Conservation (phyloP, 2,888 invertebrate species). For the Drosophila nr. fundita region DNA sequence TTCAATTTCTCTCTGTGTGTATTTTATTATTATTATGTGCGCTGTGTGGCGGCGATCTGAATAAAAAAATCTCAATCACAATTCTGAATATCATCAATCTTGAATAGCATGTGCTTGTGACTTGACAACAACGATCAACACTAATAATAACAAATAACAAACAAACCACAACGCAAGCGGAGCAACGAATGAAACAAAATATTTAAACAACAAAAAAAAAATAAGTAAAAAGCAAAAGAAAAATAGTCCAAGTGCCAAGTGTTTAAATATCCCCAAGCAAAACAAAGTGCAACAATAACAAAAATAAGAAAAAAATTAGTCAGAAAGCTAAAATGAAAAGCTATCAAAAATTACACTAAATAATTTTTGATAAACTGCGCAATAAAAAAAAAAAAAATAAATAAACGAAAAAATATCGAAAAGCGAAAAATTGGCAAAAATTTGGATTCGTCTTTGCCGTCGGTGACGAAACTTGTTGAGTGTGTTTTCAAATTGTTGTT, state of each 20-base stretch:
- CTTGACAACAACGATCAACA: slow-evolving; percentile 26
- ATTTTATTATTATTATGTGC: slow-evolving; percentile 45
- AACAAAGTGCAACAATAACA: slow-evolving; percentile 36
- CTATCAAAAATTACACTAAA: slow-evolving; percentile 4
- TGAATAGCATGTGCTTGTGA: slow-evolving; percentile 26
- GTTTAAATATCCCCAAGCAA: slow-evolving; percentile 18
- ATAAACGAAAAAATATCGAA: slow-evolving; percentile 3
- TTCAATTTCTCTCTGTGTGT: slow-evolving; percentile 45
- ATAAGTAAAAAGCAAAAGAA: not conserved
- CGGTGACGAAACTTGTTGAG: slow-evolving; percentile 65
- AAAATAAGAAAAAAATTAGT: not conserved
- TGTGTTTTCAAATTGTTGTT: slow-evolving; percentile 19
- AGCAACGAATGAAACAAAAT: slow-evolving; percentile 22
- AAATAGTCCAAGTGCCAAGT: slow-evolving; percentile 53
- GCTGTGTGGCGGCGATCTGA: slow-evolving; percentile 44
- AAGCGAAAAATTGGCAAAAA: slow-evolving; percentile 7
- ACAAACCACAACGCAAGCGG: slow-evolving; percentile 11
- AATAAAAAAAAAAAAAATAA: not conserved
- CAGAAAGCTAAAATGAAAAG: not conserved
- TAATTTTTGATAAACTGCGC: slow-evolving; percentile 38
- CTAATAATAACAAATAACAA: slow-evolving; percentile 20
- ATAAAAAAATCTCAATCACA: slow-evolving; percentile 52
- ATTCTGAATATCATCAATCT: slow-evolving; percentile 32
- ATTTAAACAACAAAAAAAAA: slow-evolving; percentile 11
- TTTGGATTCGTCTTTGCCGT: slow-evolving; percentile 45